Evolutionary conservation across 2,888 invertebrate species (phyloP).

Genomic region (Eustalomyia histrio): DNA sequence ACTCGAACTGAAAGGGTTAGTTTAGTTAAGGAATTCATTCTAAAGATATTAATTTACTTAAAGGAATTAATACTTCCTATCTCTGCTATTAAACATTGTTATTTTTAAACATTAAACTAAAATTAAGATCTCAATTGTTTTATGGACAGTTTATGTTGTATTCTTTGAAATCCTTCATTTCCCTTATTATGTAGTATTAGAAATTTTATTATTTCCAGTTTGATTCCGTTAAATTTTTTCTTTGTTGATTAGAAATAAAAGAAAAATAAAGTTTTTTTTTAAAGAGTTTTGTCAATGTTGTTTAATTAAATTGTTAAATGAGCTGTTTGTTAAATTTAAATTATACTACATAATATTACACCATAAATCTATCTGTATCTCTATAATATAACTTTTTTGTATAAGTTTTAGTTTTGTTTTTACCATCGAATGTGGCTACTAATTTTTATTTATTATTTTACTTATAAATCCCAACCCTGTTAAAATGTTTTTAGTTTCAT

Average conservation of each 20-base stretch:
- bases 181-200: conserved; percentile 44
- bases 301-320: conserved; percentile 57
- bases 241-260: conserved; percentile 14
- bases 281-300: conserved; percentile 62
- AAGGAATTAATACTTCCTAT: too few relatives aligned
- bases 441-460: conserved; percentile 9
- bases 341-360: conserved; percentile 47
- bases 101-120: too few relatives aligned
- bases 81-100: too few relatives aligned
- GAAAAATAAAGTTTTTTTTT: conserved; percentile 11
- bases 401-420: conserved; percentile 36
- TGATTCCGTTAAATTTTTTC: conserved; percentile 6
- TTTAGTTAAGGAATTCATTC: too few relatives aligned
- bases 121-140: conserved; percentile 11
- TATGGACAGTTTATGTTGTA: conserved; percentile 1
- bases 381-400: conserved; percentile 2
- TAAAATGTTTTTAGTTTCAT: background rate
- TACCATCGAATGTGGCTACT: conserved; percentile 57
- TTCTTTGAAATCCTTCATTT: conserved; percentile 35
- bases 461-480: background rate
- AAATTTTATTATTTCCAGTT: conserved; percentile 10
- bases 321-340: conserved; percentile 60
- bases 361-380: conserved; percentile 19
- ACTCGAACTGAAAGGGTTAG: too few relatives aligned
- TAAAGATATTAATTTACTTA: too few relatives aligned